Evolutionary conservation across 2,797 vertebrate species (phyloP).

Genomic region (Cynodonichthys magdalenae): DNA sequence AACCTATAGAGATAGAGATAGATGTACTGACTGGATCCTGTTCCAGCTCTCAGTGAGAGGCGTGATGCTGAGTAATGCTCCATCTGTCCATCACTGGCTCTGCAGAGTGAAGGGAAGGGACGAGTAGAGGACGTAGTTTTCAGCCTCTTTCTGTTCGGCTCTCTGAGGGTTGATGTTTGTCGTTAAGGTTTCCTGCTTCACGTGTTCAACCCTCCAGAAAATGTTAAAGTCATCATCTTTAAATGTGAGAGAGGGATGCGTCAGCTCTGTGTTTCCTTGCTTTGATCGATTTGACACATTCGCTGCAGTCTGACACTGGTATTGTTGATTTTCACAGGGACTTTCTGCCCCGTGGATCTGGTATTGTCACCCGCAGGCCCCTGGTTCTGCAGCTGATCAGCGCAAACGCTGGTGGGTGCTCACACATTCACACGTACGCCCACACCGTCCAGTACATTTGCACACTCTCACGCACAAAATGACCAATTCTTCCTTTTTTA

Average conservation of each 20-base stretch:
- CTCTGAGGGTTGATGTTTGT: conserved; percentile 36
- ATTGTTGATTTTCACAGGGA: conserved; percentile 80
- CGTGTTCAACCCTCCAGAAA: conserved; percentile 6
- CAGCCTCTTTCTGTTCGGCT: conserved; percentile 23
- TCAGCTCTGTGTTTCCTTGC: conserved; percentile 22
- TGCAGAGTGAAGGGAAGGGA: conserved; percentile 49
- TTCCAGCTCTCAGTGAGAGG: conserved; percentile 45
- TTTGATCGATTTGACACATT: conserved; percentile 4
- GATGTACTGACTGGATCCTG: conserved; percentile 51
- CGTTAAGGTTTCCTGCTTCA: conserved; percentile 36
- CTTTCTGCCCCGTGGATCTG: conserved; percentile 95
- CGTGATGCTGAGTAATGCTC: conserved; percentile 67
- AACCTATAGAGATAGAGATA: conserved; percentile 46
- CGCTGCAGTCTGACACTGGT: conserved; percentile 18
- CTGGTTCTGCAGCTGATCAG: conserved; percentile 97
- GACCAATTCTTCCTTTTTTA: conserved; percentile 12
- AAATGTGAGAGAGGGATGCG: conserved; percentile 18
- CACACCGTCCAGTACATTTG: conserved; percentile 33
- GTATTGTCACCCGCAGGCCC: conserved; percentile 94
- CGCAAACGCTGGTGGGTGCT: conserved; percentile 87
- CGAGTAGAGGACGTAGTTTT: conserved; percentile 37
- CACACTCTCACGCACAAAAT: conserved; percentile 14
- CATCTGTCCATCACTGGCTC: conserved; percentile 57
- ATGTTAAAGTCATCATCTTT: conserved; percentile 39
- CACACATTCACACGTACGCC: conserved; percentile 43